These are phyloP conservation scores for Drosophila parvula DNA, from an alignment of 1,140 invertebrate species.

Conservation along the genomic window DNA sequence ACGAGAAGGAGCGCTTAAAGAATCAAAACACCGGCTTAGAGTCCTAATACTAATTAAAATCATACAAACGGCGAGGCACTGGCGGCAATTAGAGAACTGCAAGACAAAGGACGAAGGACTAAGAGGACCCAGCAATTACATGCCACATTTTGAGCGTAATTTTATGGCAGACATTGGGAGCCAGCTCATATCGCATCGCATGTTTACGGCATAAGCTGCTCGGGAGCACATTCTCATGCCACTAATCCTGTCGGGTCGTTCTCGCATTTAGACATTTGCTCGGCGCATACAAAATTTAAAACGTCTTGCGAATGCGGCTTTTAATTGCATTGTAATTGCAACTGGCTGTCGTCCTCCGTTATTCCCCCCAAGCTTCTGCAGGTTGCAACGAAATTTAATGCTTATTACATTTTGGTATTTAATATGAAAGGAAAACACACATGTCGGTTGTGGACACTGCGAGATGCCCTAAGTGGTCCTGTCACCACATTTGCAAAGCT, in stretches of 20 bases:
- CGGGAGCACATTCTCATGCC: constrained; percentile 29
- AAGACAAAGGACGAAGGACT: constrained; percentile 23
- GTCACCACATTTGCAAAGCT: background rate
- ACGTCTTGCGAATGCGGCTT: constrained; percentile 37
- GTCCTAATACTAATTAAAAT: constrained; percentile 65
- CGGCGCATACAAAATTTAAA: constrained; percentile 48
- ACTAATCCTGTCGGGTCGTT: constrained; percentile 55
- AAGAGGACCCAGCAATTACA: constrained; percentile 60
- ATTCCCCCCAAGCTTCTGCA: constrained; percentile 4
- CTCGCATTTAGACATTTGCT: constrained; percentile 31
- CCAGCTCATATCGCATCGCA: constrained; percentile 51
- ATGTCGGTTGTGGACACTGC: background rate
- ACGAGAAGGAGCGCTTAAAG: constrained; percentile 49
- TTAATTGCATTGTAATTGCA: constrained; percentile 65
- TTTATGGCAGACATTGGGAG: constrained; percentile 62
- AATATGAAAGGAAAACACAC: constrained; percentile 23
- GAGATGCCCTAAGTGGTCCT: background rate
- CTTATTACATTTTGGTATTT: constrained; percentile 57
- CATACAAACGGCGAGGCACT: constrained; percentile 50
- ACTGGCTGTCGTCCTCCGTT: constrained; percentile 25
- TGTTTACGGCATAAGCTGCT: constrained; percentile 66
- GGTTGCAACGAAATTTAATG: constrained; percentile 52
- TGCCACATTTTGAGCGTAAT: constrained; percentile 71
- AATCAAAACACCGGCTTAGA: constrained; percentile 54
- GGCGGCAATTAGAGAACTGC: constrained; percentile 53